phyloP scores from a whole-genome alignment of 2,888 invertebrate species.

The Augochlorella aurata region DNA sequence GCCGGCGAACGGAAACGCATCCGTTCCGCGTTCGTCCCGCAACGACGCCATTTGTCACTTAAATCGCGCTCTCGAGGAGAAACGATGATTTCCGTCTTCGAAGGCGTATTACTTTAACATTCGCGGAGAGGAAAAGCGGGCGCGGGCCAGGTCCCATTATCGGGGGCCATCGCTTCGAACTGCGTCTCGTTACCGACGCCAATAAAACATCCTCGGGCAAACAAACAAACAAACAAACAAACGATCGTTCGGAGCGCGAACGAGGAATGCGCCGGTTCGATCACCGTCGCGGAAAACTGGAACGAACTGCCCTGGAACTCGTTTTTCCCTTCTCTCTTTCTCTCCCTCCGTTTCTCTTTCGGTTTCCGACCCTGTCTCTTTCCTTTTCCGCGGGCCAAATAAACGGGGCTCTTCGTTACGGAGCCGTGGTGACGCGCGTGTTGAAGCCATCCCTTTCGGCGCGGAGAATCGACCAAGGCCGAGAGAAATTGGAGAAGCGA shows the following conservation, averaged over 20 bases:
- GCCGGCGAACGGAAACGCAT: constrained; percentile 39
- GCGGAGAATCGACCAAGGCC: background rate
- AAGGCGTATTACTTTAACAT: constrained; percentile 53
- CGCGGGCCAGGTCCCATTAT: constrained; percentile 34
- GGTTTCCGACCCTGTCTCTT: too few species aligned
- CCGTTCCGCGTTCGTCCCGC: constrained; percentile 39
- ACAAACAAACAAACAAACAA: constrained; percentile 44
- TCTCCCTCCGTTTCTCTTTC: background rate
- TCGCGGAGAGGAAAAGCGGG: constrained; percentile 21
- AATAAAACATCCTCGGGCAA: constrained; percentile 45
- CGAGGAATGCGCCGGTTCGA: constrained; percentile 29
- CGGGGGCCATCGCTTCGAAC: constrained; percentile 43
- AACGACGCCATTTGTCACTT: constrained; percentile 53
- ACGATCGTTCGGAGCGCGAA: constrained; percentile 35
- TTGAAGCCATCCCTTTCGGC: background rate
- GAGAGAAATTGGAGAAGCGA: background rate
- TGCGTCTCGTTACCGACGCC: constrained; percentile 52
- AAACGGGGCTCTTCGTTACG: background rate
- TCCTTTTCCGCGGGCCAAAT: background rate
- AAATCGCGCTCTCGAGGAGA: constrained; percentile 41
- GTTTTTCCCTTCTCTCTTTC: background rate
- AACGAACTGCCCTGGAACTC: constrained; percentile 27
- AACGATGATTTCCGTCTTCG: constrained; percentile 53
- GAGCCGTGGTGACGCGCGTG: background rate
- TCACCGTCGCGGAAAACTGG: constrained; percentile 45